phyloP scores from a whole-genome alignment of 2,888 invertebrate species.

The Uropetala carovei region DNA sequence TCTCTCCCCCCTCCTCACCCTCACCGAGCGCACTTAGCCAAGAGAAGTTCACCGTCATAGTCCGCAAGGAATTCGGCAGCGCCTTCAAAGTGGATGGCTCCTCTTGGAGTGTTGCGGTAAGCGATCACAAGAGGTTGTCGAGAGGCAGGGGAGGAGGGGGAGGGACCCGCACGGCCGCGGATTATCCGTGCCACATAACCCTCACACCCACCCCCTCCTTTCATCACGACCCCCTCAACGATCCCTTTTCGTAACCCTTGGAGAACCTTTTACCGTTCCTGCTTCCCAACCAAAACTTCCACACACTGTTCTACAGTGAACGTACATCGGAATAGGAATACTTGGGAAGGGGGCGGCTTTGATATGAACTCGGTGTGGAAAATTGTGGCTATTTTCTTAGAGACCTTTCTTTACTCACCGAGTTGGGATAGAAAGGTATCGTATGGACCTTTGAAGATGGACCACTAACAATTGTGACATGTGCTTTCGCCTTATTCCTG shows the following conservation, averaged over 20 bases:
- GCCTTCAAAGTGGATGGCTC: slow-evolving; percentile 54
- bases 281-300: neutral
- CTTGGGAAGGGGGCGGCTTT: neutral
- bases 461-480: neutral
- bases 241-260: neutral
- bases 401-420: neutral
- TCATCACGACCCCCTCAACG: neutral
- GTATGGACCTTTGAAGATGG: neutral
- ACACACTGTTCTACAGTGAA: neutral
- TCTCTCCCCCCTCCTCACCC: neutral
- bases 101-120: slow-evolving; percentile 49
- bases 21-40: slow-evolving; percentile 25
- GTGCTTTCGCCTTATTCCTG: neutral
- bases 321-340: neutral
- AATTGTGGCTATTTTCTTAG: neutral
- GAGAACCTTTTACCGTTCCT: neutral
- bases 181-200: neutral
- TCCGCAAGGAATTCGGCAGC: slow-evolving; percentile 61
- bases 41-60: neutral
- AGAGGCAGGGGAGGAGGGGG: neutral
- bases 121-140: neutral
- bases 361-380: neutral
- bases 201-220: neutral
- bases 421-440: neutral
- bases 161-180: neutral